Percentiles rank a stretch among this genome's conserved stretches.
These are phyloP conservation scores for Drosophila hamatofila DNA, from an alignment of 2,888 invertebrate species.

Conservation along the genomic window DNA sequence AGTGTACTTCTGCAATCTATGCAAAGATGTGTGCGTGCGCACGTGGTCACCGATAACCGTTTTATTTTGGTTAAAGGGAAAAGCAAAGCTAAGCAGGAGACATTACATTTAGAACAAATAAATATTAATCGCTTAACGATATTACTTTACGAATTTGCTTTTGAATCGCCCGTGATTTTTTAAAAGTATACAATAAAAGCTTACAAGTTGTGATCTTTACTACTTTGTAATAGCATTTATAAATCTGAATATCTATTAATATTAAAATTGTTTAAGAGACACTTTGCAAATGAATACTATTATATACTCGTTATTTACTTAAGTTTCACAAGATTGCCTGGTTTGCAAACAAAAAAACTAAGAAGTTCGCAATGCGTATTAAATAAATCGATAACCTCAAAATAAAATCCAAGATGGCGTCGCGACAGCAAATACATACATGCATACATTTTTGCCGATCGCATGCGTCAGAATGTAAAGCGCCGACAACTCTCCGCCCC, in stretches of 20 bases:
- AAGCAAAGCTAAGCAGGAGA: neutral
- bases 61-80: slow-evolving; percentile 11
- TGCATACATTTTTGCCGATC: slow-evolving; percentile 58
- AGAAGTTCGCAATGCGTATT: neutral
- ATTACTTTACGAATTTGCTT: neutral
- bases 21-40: slow-evolving; percentile 45
- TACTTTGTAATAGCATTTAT: neutral
- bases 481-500: slow-evolving; percentile 15
- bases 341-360: neutral
- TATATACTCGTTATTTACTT: neutral
- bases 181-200: neutral
- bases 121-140: too few species aligned
- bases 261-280: neutral
- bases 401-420: slow-evolving; percentile 69
- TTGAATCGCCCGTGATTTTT: neutral
- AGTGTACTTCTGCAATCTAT: neutral
- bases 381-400: slow-evolving; percentile 62
- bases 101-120: neutral
- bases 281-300: too few species aligned
- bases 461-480: slow-evolving; percentile 51
- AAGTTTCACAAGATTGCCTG: too few species aligned
- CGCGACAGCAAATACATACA: slow-evolving; percentile 63
- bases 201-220: slow-evolving; percentile 1
- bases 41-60: slow-evolving; percentile 40
- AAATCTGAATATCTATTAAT: neutral